phyloP scores from a whole-genome alignment of 2,888 invertebrate genomes.

The Polydrusus tereticollis region DNA sequence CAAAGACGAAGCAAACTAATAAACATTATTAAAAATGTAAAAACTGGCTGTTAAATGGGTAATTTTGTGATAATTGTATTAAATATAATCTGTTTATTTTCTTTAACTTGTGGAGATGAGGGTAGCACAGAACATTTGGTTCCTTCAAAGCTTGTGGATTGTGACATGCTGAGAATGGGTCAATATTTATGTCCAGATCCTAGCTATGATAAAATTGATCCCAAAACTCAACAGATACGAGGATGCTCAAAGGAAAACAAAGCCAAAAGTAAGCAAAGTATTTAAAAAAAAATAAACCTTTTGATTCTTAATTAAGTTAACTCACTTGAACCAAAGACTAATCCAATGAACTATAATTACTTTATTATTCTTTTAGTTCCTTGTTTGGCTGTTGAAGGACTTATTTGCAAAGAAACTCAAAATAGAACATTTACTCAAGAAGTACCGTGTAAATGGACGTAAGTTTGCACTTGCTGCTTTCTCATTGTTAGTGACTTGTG shows the following conservation, averaged over 20 bases:
- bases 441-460: conserved; percentile 96
- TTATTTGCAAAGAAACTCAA: conserved; percentile 84
- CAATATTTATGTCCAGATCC: conserved; percentile 89
- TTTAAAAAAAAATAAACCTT: too few relatives aligned
- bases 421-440: conserved; percentile 85
- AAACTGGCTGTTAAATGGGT: neutral
- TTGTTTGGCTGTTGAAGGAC: conserved; percentile 86
- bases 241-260: conserved; percentile 85
- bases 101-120: conserved; percentile 9
- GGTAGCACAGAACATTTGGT: neutral
- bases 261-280: conserved; percentile 82
- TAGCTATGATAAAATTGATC: conserved; percentile 81
- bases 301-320: too few relatives aligned
- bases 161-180: conserved; percentile 80
- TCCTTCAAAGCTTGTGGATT: conserved; percentile 69
- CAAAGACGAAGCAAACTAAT: neutral
- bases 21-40: neutral
- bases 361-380: conserved; percentile 71
- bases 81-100: neutral
- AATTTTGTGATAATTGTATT: neutral
- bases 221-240: conserved; percentile 87
- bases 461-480: conserved; percentile 74
- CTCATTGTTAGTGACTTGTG: neutral
- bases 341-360: neutral
- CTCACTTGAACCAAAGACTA: too few relatives aligned